Evolutionary conservation across 2,888 invertebrate genomes (phyloP).

Genomic region (Drosophila mayaguana): DNA sequence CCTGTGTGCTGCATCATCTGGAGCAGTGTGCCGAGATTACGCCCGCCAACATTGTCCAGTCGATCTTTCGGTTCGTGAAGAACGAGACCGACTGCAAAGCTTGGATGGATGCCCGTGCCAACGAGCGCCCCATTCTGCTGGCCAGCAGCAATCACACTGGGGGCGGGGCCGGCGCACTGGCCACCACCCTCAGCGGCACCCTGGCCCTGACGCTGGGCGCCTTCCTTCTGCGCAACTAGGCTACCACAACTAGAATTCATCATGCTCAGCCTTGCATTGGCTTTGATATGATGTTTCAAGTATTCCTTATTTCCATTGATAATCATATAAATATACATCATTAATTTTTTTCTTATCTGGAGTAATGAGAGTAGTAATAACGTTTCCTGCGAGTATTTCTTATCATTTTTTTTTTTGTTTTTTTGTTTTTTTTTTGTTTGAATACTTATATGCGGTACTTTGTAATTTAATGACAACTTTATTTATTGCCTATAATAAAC

Average conservation of each 20-base stretch:
- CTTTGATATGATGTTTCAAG: slow-evolving; percentile 28
- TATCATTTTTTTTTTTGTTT: slow-evolving; percentile 7
- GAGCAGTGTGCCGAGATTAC: slow-evolving; percentile 91
- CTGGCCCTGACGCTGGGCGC: slow-evolving; percentile 37
- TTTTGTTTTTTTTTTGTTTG: slow-evolving; percentile 11
- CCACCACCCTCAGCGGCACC: slow-evolving; percentile 46
- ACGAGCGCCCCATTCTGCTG: slow-evolving; percentile 66
- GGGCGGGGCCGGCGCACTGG: slow-evolving; percentile 30
- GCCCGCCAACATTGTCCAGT: slow-evolving; percentile 92
- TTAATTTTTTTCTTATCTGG: slow-evolving; percentile 22
- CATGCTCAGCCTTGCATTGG: slow-evolving; percentile 31
- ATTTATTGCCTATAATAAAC: slow-evolving; percentile 60
- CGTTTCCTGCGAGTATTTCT: slow-evolving; percentile 26
- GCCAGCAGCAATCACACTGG: slow-evolving; percentile 46
- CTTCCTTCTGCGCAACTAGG: slow-evolving; percentile 39
- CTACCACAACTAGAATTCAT: slow-evolving; percentile 7
- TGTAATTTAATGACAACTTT: slow-evolving; percentile 54
- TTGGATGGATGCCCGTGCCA: slow-evolving; percentile 66
- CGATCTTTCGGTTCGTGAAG: slow-evolving; percentile 90
- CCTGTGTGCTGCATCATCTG: slow-evolving; percentile 81
- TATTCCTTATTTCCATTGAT: slow-evolving; percentile 32
- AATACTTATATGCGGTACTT: slow-evolving; percentile 40
- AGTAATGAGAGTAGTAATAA: slow-evolving; percentile 41
- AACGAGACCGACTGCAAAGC: slow-evolving; percentile 88
- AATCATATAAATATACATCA: slow-evolving; percentile 17